Base-by-base conservation (phyloP, 2,888 invertebrate genomes). In the Nudaria mundana region DNA sequence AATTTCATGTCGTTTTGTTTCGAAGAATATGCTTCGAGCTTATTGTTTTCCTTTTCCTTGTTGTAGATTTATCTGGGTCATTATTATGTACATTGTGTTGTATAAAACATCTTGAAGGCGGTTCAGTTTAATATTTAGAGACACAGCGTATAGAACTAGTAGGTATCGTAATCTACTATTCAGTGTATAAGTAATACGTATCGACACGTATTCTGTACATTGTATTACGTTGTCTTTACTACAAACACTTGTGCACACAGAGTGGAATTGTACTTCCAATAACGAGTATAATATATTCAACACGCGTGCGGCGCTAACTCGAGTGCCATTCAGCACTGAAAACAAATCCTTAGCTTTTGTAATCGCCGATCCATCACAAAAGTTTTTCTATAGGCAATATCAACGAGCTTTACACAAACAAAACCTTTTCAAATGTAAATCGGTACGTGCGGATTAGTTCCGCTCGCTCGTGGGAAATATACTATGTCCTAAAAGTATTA, bases 361-460 rank as follows among this genome's bases (percentile, higher is more conserved):
- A 72, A 66, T 68, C 67, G 63, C 66, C 76, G 66, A 87, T 87
- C 80, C 85, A 83, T 87, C 86, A 86, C 79, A 52, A 44, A 38
- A 76, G 67, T 81, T 85, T 79, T 83, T 83, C 84, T 78, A 81
- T 83, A 82, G 81, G 79, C 75, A 72, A 66, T 72, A 77, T 78
- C 75, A 72, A 59, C 67, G 74, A 78, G 80, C 80, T 81, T 59
- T 80, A 79, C 76, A 78, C 82, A 86, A 87, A 88, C 85, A 85
- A 81, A 76, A 66, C 74, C 79, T 76, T 82, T 87, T 86, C 78
- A 82, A 83, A 86, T 83, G 85, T 76, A 85, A 87, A 88, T 50
- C 52, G 59, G 79, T 79, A 85, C 87, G 87, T 88, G 87, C 54
- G 76, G 79, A 81, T 87, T 81, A 78, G 85, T 86, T 82, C 81